Evolutionary conservation across 2,113 vertebrate species (phyloP), one percentile per base, ranked within the genome.

Genomic region (Cynoglossus semilaevis): DNA sequence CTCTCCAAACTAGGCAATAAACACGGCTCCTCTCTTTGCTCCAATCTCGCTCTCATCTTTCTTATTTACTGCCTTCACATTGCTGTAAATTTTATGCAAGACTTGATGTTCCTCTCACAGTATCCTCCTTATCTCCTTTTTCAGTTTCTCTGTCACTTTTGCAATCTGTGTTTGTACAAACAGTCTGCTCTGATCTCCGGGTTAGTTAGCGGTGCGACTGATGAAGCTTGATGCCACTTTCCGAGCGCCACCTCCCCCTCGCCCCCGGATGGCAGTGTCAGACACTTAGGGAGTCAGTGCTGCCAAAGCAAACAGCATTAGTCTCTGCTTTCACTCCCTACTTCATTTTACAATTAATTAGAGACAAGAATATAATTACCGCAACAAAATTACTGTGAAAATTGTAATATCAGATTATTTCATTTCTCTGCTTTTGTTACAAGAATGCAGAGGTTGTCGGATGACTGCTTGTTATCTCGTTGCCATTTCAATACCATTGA

Each of bases 141-240:
- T 67, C 73, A 29, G 55, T 73, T 29, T 52, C 41, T 80, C 73
- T 69, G 77, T 77, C 81, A 69, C 74, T 80, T 72, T 46, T 9
- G 38, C 63, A 67, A 52, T 54, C 72, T 51, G 74, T 81, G 83
- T 86, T 84, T 80, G 59, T 72, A 79, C 81, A 84, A 87, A 84
- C 77, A 78, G 83, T 61, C 82, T 8, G 76, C 81, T 79, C 80
- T 89, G 88, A 91, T 90, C 86, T 87, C 81, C 77, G 72, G 76
- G 64, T 60, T 58, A 37, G 56, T 85, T 88, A 87, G 83, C 63
- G 74, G 79, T 71, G 83, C 72, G 53, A 71, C 79, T 88, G 85
- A 88, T 77, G 67, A 84, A 66, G 71, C 80, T 70, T 64, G 79
- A 84, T 82, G 84, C 22, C 22, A 6, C 74, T 77, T 78, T 74